Evolutionary conservation across 2,797 vertebrate genomes (phyloP).

Genomic region (Euphonia xanthogaster): DNA sequence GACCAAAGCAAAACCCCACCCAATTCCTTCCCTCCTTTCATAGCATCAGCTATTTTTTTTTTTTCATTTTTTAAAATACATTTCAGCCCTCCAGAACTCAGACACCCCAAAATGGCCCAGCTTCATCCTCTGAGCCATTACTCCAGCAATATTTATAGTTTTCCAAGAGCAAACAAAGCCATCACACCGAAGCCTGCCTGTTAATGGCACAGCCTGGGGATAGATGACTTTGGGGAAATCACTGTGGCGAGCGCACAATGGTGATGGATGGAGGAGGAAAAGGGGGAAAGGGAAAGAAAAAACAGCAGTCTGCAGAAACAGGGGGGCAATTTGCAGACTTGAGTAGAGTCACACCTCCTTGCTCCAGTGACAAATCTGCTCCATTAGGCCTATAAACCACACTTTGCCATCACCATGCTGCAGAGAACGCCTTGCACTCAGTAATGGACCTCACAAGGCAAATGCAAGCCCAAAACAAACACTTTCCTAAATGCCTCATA

Average conservation of each 20-base stretch:
- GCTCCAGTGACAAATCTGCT: constrained; percentile 52
- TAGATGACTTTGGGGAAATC: constrained; percentile 67
- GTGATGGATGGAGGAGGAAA: constrained; percentile 35
- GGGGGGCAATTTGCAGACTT: constrained; percentile 43
- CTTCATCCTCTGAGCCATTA: constrained; percentile 5
- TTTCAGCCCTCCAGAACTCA: neutral
- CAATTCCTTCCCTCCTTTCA: neutral
- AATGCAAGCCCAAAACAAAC: constrained; percentile 5
- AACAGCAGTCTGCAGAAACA: constrained; percentile 27
- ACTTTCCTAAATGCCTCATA: neutral
- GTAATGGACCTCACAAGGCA: constrained; percentile 8
- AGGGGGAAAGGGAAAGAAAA: neutral
- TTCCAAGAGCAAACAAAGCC: constrained; percentile 55
- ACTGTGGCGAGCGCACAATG: neutral
- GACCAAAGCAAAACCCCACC: neutral
- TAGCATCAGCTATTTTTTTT: neutral
- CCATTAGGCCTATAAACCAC: constrained; percentile 53
- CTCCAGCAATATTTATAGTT: constrained; percentile 41
- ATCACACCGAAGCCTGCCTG: neutral
- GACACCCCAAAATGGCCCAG: neutral
- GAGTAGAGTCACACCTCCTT: constrained; percentile 64
- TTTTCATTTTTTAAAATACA: neutral
- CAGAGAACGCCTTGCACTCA: rapidly evolving
- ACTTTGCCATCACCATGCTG: neutral
- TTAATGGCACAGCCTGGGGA: constrained; percentile 48